Evolutionary conservation across 1,140 invertebrate species (phyloP), one percentile per base, ranked within the genome.

Genomic region (Chionoecetes opilio): DNA sequence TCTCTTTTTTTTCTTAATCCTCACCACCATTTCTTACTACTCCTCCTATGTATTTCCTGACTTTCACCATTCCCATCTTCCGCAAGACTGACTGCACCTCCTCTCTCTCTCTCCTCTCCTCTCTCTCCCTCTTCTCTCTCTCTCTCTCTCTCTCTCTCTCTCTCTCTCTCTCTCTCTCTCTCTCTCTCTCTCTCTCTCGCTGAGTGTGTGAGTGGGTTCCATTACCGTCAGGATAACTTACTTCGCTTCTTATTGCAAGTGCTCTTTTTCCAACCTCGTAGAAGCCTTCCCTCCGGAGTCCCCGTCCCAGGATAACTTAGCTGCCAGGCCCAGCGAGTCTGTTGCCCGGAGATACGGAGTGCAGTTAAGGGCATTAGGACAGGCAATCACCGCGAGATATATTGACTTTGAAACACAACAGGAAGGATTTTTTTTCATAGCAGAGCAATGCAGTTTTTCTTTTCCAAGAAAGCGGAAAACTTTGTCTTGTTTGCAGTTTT

Each of bases 141-240:
- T 63, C 53, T 63, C 53, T 63, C 63, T 75, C 63, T 75, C 63
- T 75, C 63, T 75, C 63, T 75, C 63, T 75, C 63, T 75, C 63
- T 75, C 63, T 75, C 63, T 75, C 63, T 75, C 63, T 75, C 63
- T 75, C 63, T 75, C 63, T 75, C 63, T 75, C 63, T 75, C 63
- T 75, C 63, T 75, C 63, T 75, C 63, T 75, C 63, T 75, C 63
- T 75, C 63, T 75, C 63, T 75, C 63, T 75, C 63, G 5, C 21
- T 75, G 46, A 75, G 41, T 75, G 41, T 91, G 88, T 91, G 53
- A 34, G 89, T 91, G n/a, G 89, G 46, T 75, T 91, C 89, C 46
- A 91, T 91, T 91, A 75, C 89, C 31, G 89, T 91, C 89, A 91
- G 34, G 31, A 91, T 91, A 91, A 35, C 88, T 90, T 29, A 31